These are phyloP conservation scores for Limenitis arthemis DNA, from an alignment of 2,888 invertebrate species.

Conservation along the genomic window DNA sequence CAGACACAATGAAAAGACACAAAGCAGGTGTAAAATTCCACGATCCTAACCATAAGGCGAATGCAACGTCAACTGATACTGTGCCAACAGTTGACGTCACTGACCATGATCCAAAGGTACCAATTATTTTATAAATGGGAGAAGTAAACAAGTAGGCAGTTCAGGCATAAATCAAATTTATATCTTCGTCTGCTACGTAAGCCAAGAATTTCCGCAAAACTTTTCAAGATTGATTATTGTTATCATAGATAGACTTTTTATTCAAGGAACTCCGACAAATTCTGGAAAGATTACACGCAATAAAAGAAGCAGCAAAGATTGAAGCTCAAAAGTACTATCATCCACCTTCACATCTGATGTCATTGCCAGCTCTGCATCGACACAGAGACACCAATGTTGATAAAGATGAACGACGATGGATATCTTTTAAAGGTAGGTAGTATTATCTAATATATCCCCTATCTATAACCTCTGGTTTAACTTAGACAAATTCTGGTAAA, in stretches of 20 bases:
- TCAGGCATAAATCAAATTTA: too few species aligned
- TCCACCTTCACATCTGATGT: conserved; percentile 49
- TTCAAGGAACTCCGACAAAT: conserved; percentile 50
- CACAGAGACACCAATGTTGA: conserved; percentile 65
- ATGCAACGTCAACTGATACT: conserved; percentile 44
- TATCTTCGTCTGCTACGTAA: not conserved
- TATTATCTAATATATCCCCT: too few species aligned
- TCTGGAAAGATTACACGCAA: conserved; percentile 50
- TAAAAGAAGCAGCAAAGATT: conserved; percentile 50
- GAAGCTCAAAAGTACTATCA: conserved; percentile 46
- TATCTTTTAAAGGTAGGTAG: conserved; percentile 60
- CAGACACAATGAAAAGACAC: conserved; percentile 73
- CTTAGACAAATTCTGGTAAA: too few species aligned
- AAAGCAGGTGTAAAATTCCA: conserved; percentile 75
- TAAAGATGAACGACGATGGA: conserved; percentile 60
- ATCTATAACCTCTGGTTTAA: too few species aligned
- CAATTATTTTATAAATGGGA: not conserved
- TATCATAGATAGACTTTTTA: not conserved
- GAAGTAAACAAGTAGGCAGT: not conserved
- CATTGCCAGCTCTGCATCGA: conserved; percentile 50
- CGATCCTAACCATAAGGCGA: conserved; percentile 56
- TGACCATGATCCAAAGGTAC: conserved; percentile 62
- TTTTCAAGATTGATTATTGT: too few species aligned
- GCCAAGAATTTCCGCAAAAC: too few species aligned
- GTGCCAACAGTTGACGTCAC: conserved; percentile 47